Base-by-base conservation (phyloP, 2,888 invertebrate genomes). In the Pherbina coryleti region DNA sequence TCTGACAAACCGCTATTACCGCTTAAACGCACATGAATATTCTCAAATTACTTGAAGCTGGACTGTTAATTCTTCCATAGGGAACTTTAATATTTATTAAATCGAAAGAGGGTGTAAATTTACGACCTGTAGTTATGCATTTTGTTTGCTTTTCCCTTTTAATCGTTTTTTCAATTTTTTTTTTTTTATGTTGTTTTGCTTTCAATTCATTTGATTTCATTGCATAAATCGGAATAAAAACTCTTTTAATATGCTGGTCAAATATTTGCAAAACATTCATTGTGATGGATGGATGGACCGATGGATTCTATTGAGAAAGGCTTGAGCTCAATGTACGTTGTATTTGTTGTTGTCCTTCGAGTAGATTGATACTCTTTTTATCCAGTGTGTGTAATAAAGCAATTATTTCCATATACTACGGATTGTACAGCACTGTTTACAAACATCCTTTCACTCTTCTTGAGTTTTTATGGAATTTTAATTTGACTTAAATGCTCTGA, bases 121-220 rank as follows among this genome's bases (percentile, higher is more conserved):
- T 2, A 67, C 72, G 28, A 67, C 74, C 75, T 76, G 75, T 76
- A 79, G 77, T 79, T 79, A 57, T 31, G 66, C 62, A 76, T 78
- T 51, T 28, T 69, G 28, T 69, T 51, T 69, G 69, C 49, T 51
- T 69, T 69, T 69, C 78, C 79, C 60, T 78, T 44, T 44, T 44
- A 11, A 77, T 79, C 25, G 67, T 78, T 19, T 8, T 77, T 67
- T 73, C n/a, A 37, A 3, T 34, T 44, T 66, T 57, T 34, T 49
- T 60, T 71, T 66, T 66, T 75, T 74, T 78, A 74, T 73, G 11
- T 74, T 73, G 17, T 67, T 71, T 55, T 28, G 37, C 55, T 22
- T 25, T 60, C 37, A 64, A 64, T 74, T 64, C 74, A 74, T 31
- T 74, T 74, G 51, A 74, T 74, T 74, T 74, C 53, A 64, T 64